A percentile compares a stretch with the other conserved stretches of the same genome.
phyloP scores from a whole-genome alignment of 2,797 vertebrate species.

The Poecilia velifera region DNA sequence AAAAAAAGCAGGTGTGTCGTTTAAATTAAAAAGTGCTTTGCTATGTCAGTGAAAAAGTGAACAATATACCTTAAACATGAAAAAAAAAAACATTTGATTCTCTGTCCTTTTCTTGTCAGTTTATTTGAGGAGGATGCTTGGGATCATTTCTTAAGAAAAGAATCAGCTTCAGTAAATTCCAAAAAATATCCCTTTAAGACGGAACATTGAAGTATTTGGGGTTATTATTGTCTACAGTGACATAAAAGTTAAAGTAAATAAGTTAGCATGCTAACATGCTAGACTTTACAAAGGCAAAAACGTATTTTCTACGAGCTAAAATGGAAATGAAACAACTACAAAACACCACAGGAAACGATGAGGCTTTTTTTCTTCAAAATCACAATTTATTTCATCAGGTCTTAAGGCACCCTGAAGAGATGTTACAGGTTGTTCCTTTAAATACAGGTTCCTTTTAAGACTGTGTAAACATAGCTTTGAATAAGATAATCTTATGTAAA shows the following conservation, averaged over 20 bases:
- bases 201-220: neutral
- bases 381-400: conserved; percentile 84
- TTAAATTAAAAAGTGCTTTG: neutral
- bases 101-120: neutral
- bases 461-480: conserved; percentile 83
- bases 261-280: neutral
- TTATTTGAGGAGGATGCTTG: neutral
- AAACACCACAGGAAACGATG: neutral
- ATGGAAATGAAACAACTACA: neutral
- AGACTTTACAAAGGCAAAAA: neutral
- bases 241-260: neutral
- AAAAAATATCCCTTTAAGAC: neutral
- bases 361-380: conserved; percentile 83
- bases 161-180: neutral
- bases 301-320: neutral
- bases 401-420: conserved; percentile 87
- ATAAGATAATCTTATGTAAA: conserved; percentile 82
- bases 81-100: neutral
- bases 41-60: neutral
- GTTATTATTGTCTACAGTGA: neutral
- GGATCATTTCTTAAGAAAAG: neutral
- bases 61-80: neutral
- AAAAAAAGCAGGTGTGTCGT: neutral
- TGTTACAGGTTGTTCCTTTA: conserved; percentile 78
- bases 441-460: conserved; percentile 76